Base-by-base conservation (phyloP, 2,888 invertebrate species). In the Trissolcus japonicus region DNA sequence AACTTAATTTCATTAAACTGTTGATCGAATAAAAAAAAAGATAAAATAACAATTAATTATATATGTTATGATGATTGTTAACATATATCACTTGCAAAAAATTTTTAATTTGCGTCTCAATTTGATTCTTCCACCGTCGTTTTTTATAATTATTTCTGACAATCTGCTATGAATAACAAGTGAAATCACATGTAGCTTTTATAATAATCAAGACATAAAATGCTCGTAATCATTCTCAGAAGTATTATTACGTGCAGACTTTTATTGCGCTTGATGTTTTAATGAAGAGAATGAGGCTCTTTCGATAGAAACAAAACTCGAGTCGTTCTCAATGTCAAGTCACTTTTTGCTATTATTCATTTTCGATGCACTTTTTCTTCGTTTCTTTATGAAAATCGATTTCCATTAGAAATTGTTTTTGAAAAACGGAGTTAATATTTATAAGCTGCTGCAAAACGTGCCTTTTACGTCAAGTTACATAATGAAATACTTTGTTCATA, bases 181-280 rank as follows among this genome's bases (percentile, higher is more conserved):
- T 65, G 57, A 72, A 63, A 65, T 63, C 55, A 65, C 62, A 53
- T 43, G 40, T 29, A 25, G 59, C n/a, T 50, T 73, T 60, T 16
- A 73, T 53, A 57, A 56, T 66, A 66, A 73, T 60, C 60, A 60
- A 73, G 65, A 60, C 65, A 60, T 73, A 60, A 73, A 66, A 48
- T 3, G 59, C 46, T 60, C 25, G 60, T 50, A 60, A 54, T 60
- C 50, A 57, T 73, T 73, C 65, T 17, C 40, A 50, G 66, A 60
- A 65, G 50, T 25, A 54, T 53, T 35, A 65, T 54, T 59, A 65
- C 43, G 14, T 21, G 1, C 17, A 7, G 21, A 59, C 46, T 41
- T 66, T 66, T 43, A 66, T 60, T 55, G 55, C 59, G 17, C 29
- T 51, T 1, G 21, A 35, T 21, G 56, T 41, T 51, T 56, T 43